Evolutionary conservation across 2,113 vertebrate species (phyloP).

Genomic region (Hyaena hyaena): DNA sequence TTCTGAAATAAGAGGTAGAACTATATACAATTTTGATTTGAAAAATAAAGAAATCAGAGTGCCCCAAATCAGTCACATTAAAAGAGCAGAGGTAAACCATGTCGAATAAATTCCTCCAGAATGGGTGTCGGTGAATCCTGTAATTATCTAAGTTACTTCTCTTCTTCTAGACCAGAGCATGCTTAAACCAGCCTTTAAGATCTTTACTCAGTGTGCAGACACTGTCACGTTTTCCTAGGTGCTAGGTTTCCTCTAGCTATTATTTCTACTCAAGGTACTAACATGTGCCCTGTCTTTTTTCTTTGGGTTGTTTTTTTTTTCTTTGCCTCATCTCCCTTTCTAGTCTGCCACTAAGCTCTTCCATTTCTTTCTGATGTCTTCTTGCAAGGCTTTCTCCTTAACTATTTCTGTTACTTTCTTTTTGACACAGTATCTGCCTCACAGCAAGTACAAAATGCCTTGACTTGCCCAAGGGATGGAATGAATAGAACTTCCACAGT

Average conservation of each 20-base stretch:
- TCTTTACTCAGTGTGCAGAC: not conserved
- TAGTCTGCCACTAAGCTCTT: not conserved
- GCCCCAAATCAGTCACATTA: not conserved
- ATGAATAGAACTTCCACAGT: not conserved
- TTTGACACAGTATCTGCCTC: not conserved
- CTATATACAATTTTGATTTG: not conserved
- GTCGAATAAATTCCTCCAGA: not conserved
- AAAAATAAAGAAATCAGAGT: not conserved
- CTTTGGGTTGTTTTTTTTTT: not conserved
- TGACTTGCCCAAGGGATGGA: not conserved
- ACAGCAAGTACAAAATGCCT: not conserved
- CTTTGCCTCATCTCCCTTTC: not conserved
- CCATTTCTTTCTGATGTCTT: not conserved
- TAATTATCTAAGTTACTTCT: not conserved
- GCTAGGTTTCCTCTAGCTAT: not conserved
- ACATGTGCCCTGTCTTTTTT: not conserved
- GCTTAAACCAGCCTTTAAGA: not conserved
- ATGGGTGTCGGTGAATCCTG: not conserved
- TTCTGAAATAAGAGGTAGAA: constrained; percentile 42
- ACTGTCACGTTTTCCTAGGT: not conserved
- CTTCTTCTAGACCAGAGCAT: not conserved
- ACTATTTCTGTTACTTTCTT: not conserved
- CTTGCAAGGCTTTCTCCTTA: not conserved
- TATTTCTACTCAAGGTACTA: not conserved
- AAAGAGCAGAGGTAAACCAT: not conserved